A percentile compares a stretch with the other conserved stretches of the same genome.
Evolutionary conservation across 2,113 vertebrate species (phyloP).

Genomic region (Silurus asotus): DNA sequence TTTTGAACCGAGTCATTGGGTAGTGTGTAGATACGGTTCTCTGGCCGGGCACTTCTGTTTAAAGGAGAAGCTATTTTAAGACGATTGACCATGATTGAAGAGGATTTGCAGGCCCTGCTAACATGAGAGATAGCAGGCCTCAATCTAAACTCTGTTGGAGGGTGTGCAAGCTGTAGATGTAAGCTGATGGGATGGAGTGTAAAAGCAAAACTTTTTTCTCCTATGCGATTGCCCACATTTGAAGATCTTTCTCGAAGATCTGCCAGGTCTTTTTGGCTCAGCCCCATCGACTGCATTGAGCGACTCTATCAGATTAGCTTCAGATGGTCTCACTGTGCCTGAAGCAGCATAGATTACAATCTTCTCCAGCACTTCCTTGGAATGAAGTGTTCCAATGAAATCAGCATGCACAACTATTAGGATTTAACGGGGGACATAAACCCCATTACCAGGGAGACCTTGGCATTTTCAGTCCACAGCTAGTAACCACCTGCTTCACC

Average conservation of each 20-base stretch:
- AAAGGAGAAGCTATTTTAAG: slow-evolving; percentile 54
- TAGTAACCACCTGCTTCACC: slow-evolving; percentile 47
- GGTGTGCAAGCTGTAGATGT: slow-evolving; percentile 32
- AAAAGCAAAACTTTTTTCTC: slow-evolving; percentile 46
- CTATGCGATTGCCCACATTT: slow-evolving; percentile 44
- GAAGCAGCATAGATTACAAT: slow-evolving; percentile 54
- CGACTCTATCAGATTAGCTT: slow-evolving; percentile 58
- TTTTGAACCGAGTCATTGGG: slow-evolving; percentile 47
- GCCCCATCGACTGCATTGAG: slow-evolving; percentile 46
- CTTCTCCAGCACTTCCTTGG: slow-evolving; percentile 53
- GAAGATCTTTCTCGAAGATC: slow-evolving; percentile 50
- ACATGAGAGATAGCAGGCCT: slow-evolving; percentile 42
- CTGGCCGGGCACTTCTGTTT: slow-evolving; percentile 35
- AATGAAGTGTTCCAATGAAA: slow-evolving; percentile 60
- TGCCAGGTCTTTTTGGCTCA: slow-evolving; percentile 51
- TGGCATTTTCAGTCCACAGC: slow-evolving; percentile 58
- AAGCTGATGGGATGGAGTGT: slow-evolving; percentile 35
- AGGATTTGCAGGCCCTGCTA: slow-evolving; percentile 49
- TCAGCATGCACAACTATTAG: slow-evolving; percentile 54
- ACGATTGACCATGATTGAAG: slow-evolving; percentile 57
- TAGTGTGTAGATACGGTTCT: slow-evolving; percentile 39
- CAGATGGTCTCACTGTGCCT: slow-evolving; percentile 36
- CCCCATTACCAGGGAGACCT: slow-evolving; percentile 44
- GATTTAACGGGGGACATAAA: slow-evolving; percentile 54
- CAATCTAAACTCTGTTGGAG: slow-evolving; percentile 40